Conservation (phyloP, 2,113 vertebrate genomes). For the Synodontis membranacea region DNA sequence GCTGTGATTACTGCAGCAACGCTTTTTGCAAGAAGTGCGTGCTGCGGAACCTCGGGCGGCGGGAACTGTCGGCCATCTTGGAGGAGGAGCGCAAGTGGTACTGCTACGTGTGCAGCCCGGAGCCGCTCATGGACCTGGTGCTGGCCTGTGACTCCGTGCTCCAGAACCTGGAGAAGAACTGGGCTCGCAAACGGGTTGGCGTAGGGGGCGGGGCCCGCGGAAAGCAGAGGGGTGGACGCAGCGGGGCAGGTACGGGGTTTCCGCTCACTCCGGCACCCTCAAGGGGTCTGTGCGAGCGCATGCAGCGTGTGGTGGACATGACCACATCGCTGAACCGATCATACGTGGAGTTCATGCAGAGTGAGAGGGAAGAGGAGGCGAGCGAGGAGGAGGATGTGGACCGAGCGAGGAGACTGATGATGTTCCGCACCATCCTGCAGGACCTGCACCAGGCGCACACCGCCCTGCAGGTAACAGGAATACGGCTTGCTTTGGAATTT, state of each 20-base stretch:
- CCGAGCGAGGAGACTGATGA: slow-evolving; percentile 35
- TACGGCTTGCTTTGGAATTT: not conserved
- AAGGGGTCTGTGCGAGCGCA: slow-evolving; percentile 42
- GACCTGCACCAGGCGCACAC: slow-evolving; percentile 50
- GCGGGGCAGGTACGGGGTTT: not conserved
- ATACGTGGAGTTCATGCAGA: slow-evolving; percentile 47
- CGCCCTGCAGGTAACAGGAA: slow-evolving; percentile 42
- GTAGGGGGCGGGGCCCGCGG: slow-evolving; percentile 10
- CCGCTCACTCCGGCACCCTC: slow-evolving; percentile 3
- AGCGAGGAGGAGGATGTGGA: slow-evolving; percentile 42
- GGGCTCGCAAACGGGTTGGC: slow-evolving; percentile 42
- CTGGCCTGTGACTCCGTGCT: slow-evolving; percentile 89
- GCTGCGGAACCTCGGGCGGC: slow-evolving; percentile 90
- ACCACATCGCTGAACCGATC: slow-evolving; percentile 51
- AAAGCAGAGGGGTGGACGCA: slow-evolving; percentile 26
- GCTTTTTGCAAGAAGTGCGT: slow-evolving; percentile 99
- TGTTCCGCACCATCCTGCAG: slow-evolving; percentile 49
- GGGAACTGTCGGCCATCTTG: slow-evolving; percentile 89
- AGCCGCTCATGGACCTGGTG: slow-evolving; percentile 90
- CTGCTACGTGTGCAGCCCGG: slow-evolving; percentile 93
- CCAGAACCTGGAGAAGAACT: slow-evolving; percentile 85
- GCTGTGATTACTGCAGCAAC: slow-evolving; percentile 97
- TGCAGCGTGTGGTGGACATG: slow-evolving; percentile 53
- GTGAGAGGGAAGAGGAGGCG: slow-evolving; percentile 36
- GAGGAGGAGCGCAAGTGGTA: slow-evolving; percentile 94